A percentile compares a stretch with the other conserved stretches of the same genome.
These are phyloP conservation scores for Drosophila lacteicornis DNA, from an alignment of 1,140 invertebrate species.

Conservation along the genomic window DNA sequence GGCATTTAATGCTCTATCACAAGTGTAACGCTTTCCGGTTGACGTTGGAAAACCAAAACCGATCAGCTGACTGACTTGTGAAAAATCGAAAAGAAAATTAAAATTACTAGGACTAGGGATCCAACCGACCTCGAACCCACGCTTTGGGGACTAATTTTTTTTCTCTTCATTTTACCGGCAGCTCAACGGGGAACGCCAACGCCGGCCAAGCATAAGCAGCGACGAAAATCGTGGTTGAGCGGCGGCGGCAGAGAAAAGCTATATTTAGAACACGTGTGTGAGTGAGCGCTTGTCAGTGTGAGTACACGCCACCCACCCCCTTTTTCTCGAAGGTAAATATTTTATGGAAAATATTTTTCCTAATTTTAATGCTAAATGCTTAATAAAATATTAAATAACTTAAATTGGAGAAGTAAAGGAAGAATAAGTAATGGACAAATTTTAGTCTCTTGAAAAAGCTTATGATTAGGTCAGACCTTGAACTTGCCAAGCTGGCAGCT, in stretches of 20 bases:
- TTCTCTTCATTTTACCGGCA: constrained; percentile 15
- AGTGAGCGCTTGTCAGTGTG: constrained; percentile 1
- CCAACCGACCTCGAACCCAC: constrained; percentile 41
- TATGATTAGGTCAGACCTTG: constrained; percentile 32
- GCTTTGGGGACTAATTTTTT: constrained; percentile 3
- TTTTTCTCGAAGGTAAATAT: neutral
- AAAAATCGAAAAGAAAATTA: constrained; percentile 15
- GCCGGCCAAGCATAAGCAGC: constrained; percentile 24
- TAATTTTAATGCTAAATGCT: neutral
- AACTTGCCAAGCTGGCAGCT: constrained; percentile 38
- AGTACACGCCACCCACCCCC: neutral
- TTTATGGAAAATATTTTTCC: neutral
- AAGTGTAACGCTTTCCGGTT: constrained; percentile 83
- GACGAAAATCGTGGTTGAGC: constrained; percentile 36
- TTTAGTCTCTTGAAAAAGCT: constrained; percentile 8
- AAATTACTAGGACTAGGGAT: neutral
- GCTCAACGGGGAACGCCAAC: constrained; percentile 55
- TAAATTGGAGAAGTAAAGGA: neutral
- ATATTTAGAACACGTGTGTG: constrained; percentile 55
- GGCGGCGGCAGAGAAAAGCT: constrained; percentile 26
- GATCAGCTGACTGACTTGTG: constrained; percentile 83
- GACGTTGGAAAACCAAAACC: constrained; percentile 55
- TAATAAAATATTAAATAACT: too few relatives aligned
- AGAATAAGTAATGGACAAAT: neutral
- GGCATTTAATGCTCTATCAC: constrained; percentile 79